Evolutionary conservation across 2,797 vertebrate species (phyloP), one percentile per base, ranked within the genome.

Genomic region (Miopithecus talapoin): DNA sequence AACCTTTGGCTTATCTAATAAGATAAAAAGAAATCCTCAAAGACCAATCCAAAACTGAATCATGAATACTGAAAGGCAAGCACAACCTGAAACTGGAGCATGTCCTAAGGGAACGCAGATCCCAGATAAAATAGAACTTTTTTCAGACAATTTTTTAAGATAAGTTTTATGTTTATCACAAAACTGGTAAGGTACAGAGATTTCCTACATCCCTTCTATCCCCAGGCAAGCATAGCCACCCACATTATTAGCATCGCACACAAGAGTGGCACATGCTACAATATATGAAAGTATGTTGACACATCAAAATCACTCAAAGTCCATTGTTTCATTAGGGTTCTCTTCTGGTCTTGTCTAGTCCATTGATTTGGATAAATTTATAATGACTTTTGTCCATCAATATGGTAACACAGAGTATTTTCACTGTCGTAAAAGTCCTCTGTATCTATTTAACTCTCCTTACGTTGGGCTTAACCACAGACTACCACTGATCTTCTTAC

Each of bases 21-120:
- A 41, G 19, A 80, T 39, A 85, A 78, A 41, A 30, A 41, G 84
- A n/a, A 96, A 19, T 84, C n/a, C 26, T 91, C 43, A 85, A 85
- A 93, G n/a, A 53, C 26, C 61, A 78, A 94, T 90, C 1, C 22
- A 89, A 80, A 95, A 91, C 3, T 81, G 48, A 91, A 74, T 55
- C 10, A 70, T 50, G 76, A 94, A 81, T 94, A 28, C 7, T 87
- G 10, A 88, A 83, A 64, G 24, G 16, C 61, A 80, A 95, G 13
- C 8, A 59, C 4, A 79, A 33, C 68, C 26, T 53, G n/a, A 87
- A 97, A 78, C 12, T 43, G 26, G 57, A 17, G 22, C 76, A 74
- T 95, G 26, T 14, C 72, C 36, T 21, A 9, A 59, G 89, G 39
- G 50, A n/a, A 70, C 76, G 68, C 2, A 55, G 75, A 95, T 93